Evolutionary conservation across 37 sponge, comb jelly and placozoan genomes (phyloP).

Genomic region (Eunapius fragilis): DNA sequence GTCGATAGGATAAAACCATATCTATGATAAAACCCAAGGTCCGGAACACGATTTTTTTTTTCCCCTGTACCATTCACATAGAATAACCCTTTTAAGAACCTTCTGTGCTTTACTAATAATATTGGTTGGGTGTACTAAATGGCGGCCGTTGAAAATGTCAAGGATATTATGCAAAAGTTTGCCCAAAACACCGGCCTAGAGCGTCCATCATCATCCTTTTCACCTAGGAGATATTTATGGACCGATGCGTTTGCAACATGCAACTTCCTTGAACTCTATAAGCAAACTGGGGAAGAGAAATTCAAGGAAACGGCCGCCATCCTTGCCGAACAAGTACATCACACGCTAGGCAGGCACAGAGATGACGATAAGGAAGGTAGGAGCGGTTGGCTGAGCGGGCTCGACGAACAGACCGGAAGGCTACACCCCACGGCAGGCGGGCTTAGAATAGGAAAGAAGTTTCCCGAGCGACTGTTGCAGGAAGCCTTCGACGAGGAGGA

Average conservation of each 20-base stretch:
- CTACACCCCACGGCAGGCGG: conserved; percentile 10
- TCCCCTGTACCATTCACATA: too few relatives aligned
- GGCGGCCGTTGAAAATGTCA: neutral
- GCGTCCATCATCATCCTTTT: neutral
- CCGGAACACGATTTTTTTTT: too few relatives aligned
- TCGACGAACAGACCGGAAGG: neutral
- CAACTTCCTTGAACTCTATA: conserved; percentile 1
- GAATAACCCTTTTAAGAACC: too few relatives aligned
- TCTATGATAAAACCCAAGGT: too few relatives aligned
- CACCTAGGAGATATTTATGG: conserved; percentile 4
- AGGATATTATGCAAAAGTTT: conserved; percentile 5
- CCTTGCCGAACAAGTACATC: conserved; percentile 17
- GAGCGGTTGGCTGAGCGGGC: conserved; percentile 14
- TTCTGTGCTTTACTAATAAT: too few relatives aligned
- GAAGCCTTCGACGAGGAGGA: conserved; percentile 2
- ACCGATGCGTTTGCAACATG: neutral
- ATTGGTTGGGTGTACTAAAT: too few relatives aligned
- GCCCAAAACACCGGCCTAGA: neutral
- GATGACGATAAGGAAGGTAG: neutral
- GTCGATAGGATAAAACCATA: too few relatives aligned
- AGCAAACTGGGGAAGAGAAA: neutral
- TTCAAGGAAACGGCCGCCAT: neutral
- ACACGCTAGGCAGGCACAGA: conserved; percentile 9
- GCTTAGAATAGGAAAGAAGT: conserved; percentile 18
- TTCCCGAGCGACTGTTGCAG: conserved; percentile 1